phyloP scores from a whole-genome alignment of 2,113 vertebrate species.

The Panthera tigris region DNA sequence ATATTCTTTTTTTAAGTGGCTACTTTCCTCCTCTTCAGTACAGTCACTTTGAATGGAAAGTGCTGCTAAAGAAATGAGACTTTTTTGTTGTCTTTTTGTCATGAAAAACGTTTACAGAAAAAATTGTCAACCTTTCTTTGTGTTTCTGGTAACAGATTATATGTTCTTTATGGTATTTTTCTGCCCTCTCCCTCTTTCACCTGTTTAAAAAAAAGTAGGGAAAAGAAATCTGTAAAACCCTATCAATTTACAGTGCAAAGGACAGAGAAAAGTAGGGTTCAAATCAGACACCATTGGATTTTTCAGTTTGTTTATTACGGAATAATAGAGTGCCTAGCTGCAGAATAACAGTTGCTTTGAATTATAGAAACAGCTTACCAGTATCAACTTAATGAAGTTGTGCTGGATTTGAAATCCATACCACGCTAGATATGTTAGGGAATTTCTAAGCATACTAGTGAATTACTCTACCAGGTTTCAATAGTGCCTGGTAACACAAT shows the following conservation, averaged over 20 bases:
- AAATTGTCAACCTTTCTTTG: not conserved
- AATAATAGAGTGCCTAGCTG: slow-evolving; percentile 25
- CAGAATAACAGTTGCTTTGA: slow-evolving; percentile 66
- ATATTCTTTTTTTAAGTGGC: not conserved
- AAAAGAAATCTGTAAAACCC: not conserved
- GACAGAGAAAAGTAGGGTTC: not conserved
- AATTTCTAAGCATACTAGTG: slow-evolving; percentile 61
- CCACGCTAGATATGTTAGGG: slow-evolving; percentile 45
- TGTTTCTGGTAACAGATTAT: not conserved
- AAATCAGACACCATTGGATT: slow-evolving; percentile 14
- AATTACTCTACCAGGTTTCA: slow-evolving; percentile 75
- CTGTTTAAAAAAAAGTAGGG: not conserved
- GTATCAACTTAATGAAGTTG: slow-evolving; percentile 64
- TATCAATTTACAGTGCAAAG: slow-evolving; percentile 33
- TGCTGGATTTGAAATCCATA: slow-evolving; percentile 67
- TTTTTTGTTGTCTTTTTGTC: slow-evolving; percentile 41
- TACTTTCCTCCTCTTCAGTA: not conserved
- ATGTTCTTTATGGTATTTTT: not conserved
- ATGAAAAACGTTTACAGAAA: slow-evolving; percentile 25
- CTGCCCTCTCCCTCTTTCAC: not conserved
- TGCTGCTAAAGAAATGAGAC: slow-evolving; percentile 15
- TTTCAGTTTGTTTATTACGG: slow-evolving; percentile 55
- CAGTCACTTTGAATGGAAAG: not conserved
- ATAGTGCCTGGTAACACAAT: slow-evolving; percentile 61
- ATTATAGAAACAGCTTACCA: slow-evolving; percentile 47